Conservation (phyloP, 2,113 vertebrate genomes). For the Xerus inauris region DNA sequence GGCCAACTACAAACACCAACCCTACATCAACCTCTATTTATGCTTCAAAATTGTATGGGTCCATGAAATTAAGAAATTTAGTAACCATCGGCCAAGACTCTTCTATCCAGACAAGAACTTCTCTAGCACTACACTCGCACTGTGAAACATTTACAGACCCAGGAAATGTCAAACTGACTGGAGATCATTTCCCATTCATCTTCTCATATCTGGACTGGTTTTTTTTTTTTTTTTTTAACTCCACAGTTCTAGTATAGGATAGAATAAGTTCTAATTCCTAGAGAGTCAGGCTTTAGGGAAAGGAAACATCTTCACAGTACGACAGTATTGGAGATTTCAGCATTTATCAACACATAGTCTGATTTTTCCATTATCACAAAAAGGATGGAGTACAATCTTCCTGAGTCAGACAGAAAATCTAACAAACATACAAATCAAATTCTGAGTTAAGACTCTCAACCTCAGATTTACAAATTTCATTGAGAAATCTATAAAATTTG, state of each 20-base stretch:
- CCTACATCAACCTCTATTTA: background rate
- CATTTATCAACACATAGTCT: background rate
- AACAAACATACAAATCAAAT: background rate
- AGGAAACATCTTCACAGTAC: background rate
- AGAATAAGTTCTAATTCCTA: background rate
- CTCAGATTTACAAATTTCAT: background rate
- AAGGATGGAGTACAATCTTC: background rate
- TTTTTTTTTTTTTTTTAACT: background rate
- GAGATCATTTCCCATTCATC: background rate
- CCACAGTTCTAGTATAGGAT: background rate
- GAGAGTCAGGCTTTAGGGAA: background rate
- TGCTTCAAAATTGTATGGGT: conserved; percentile 21
- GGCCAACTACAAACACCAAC: background rate
- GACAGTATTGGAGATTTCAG: background rate
- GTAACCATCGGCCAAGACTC: background rate
- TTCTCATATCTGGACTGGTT: background rate
- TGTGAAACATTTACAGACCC: background rate
- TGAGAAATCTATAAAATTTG: background rate
- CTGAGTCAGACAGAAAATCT: background rate
- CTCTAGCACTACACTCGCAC: background rate
- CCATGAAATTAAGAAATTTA: background rate
- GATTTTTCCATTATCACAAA: conserved; percentile 1
- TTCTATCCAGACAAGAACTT: background rate
- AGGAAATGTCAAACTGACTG: background rate
- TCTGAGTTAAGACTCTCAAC: background rate